Conservation (phyloP, 37 sponge, comb jelly and placozoan genomes). For the Eunapius fragilis region DNA sequence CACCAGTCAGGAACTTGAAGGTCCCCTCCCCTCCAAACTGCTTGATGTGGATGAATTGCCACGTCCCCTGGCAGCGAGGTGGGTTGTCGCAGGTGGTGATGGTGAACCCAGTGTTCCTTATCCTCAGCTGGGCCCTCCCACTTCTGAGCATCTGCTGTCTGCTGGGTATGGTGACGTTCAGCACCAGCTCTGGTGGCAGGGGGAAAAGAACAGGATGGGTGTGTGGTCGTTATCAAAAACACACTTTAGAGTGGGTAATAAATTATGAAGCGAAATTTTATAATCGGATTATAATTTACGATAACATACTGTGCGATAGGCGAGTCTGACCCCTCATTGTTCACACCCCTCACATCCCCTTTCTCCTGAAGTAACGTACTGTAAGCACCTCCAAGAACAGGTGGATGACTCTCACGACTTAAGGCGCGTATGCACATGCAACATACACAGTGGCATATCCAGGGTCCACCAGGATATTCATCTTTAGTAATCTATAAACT, state of each 20-base stretch:
- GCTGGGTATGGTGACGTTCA: slow-evolving; percentile 49
- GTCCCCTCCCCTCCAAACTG: slow-evolving; percentile 56
- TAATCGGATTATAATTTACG: too few species aligned
- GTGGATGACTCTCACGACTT: too few species aligned
- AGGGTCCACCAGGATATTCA: too few species aligned
- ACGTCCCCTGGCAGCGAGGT: slow-evolving; percentile 58
- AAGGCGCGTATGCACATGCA: too few species aligned
- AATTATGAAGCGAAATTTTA: too few species aligned
- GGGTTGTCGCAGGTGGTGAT: slow-evolving; percentile 71
- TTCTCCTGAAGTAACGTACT: too few species aligned
- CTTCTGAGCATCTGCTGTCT: slow-evolving; percentile 41
- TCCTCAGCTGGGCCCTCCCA: slow-evolving; percentile 44
- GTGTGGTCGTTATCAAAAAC: background rate
- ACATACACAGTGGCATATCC: too few species aligned
- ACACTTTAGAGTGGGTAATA: background rate
- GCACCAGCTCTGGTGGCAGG: slow-evolving; percentile 53
- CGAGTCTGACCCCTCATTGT: too few species aligned
- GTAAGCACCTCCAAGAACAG: too few species aligned
- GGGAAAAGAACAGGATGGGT: background rate
- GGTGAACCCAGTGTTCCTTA: slow-evolving; percentile 67
- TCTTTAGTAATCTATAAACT: too few species aligned
- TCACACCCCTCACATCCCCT: too few species aligned
- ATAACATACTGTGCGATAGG: too few species aligned
- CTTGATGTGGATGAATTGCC: slow-evolving; percentile 68
- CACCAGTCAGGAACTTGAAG: slow-evolving; percentile 63